Conservation (phyloP, 2,888 invertebrate species). For the Drosophila kanekoi region DNA sequence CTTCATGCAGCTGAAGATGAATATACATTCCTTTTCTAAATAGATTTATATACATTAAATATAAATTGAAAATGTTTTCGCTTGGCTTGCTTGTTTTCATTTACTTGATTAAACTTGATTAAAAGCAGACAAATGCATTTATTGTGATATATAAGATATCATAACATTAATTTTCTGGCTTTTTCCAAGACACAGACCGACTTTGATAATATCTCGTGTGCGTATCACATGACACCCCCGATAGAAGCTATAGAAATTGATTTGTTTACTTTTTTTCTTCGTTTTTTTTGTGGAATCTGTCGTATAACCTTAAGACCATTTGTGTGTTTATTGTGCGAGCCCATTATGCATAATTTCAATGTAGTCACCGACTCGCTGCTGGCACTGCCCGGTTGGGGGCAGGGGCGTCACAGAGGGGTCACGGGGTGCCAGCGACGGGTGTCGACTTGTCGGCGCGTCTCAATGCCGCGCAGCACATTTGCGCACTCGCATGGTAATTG, state of each 20-base stretch:
- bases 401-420: background rate
- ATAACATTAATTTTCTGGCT: background rate
- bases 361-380: slow-evolving; percentile 20
- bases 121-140: background rate
- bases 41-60: too few species aligned
- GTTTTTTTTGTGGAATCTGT: slow-evolving; percentile 40
- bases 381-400: background rate
- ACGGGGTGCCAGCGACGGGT: slow-evolving; percentile 2
- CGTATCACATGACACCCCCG: slow-evolving; percentile 33
- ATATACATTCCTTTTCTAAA: too few species aligned
- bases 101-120: slow-evolving; percentile 8
- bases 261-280: slow-evolving; percentile 19
- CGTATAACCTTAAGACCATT: slow-evolving; percentile 57
- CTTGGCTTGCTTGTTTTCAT: too few species aligned
- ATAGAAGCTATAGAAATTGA: slow-evolving; percentile 29
- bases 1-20: too few species aligned
- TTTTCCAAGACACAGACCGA: background rate
- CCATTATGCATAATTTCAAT: slow-evolving; percentile 67
- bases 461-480: slow-evolving; percentile 53
- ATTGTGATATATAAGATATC: too few species aligned
- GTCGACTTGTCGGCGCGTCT: slow-evolving; percentile 27
- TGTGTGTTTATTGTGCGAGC: slow-evolving; percentile 35
- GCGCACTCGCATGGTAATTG: slow-evolving; percentile 63
- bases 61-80: too few species aligned
- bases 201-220: slow-evolving; percentile 1